Evolutionary conservation across 2,113 vertebrate genomes (phyloP).

Genomic region (Leptosomus discolor): DNA sequence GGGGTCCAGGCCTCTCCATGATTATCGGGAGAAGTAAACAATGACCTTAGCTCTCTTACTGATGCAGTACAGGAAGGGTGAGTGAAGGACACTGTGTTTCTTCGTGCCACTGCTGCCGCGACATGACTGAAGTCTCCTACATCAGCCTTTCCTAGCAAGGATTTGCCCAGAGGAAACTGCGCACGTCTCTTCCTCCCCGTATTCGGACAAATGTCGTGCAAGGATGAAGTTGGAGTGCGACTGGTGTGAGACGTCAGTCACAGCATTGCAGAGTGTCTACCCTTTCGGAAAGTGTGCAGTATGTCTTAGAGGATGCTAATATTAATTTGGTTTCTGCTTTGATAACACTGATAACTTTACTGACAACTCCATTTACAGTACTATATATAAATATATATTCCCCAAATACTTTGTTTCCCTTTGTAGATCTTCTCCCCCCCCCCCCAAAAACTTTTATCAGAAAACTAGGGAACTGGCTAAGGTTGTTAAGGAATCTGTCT

Average conservation of each 20-base stretch:
- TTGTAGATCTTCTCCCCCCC: not conserved
- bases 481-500: not conserved
- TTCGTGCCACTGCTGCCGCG: not conserved
- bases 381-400: not conserved
- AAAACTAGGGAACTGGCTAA: not conserved
- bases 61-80: not conserved
- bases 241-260: not conserved
- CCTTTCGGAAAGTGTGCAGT: not conserved
- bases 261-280: not conserved
- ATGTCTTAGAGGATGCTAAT: not conserved
- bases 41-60: not conserved
- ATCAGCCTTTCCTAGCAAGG: not conserved
- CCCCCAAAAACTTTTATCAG: not conserved
- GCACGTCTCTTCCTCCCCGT: accelerated
- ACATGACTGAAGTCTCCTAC: not conserved
- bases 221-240: not conserved
- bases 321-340: not conserved
- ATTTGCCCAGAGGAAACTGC: not conserved
- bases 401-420: not conserved
- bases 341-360: not conserved
- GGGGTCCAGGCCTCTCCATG: not conserved
- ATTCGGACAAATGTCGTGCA: accelerated
- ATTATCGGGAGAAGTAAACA: not conserved
- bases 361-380: not conserved
- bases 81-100: not conserved